Percentiles rank a stretch among this genome's conserved stretches.
These are phyloP conservation scores for Holocentrus rufus DNA, from an alignment of 2,797 vertebrate genomes.

Conservation along the genomic window DNA sequence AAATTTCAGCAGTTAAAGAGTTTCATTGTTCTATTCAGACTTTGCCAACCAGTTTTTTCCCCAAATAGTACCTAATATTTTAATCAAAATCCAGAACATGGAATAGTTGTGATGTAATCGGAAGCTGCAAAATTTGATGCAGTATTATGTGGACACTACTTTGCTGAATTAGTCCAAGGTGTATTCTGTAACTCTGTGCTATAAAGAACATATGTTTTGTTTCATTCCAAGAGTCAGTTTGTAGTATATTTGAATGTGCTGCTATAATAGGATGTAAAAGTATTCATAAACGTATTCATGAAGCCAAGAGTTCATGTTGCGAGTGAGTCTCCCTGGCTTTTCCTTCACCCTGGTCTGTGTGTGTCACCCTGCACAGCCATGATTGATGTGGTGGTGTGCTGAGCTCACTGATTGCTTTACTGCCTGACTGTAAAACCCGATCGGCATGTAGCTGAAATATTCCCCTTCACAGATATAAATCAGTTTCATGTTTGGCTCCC, in stretches of 20 bases:
- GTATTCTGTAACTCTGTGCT: too few species aligned
- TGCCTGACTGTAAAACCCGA: constrained; percentile 57
- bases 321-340: constrained; percentile 18
- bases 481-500: constrained; percentile 40
- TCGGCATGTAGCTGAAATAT: constrained; percentile 53
- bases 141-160: too few species aligned
- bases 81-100: too few species aligned
- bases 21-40: too few species aligned
- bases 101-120: too few species aligned
- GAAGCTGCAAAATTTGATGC: too few species aligned
- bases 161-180: too few species aligned
- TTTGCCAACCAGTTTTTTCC: too few species aligned
- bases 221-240: background rate
- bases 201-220: too few species aligned
- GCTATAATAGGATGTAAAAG: background rate
- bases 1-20: too few species aligned
- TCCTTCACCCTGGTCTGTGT: constrained; percentile 27
- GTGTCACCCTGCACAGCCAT: constrained; percentile 26
- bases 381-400: constrained; percentile 57
- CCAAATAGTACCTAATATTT: too few species aligned
- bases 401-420: constrained; percentile 66
- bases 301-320: background rate
- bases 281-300: background rate
- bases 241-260: constrained; percentile 28
- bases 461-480: constrained; percentile 65